Base-by-base conservation (phyloP, 2,888 invertebrate genomes). In the Molorchus minor region DNA sequence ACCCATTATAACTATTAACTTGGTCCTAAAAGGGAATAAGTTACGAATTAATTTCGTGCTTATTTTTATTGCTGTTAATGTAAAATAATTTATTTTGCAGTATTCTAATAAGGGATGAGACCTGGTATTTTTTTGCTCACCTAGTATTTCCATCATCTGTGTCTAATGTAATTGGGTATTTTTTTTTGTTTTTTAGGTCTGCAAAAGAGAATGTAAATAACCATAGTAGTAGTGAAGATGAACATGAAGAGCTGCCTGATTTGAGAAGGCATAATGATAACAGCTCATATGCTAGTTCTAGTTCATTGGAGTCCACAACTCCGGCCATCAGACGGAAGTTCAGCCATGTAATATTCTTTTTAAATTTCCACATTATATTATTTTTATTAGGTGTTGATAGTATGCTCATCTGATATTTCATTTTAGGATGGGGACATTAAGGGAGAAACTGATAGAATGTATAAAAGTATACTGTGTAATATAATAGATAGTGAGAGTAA, bases 401-500 rank as follows among this genome's bases (percentile, higher is more conserved):
- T n/a, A n/a, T n/a, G n/a, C n/a, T n/a, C n/a, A n/a, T n/a, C n/a
- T n/a, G n/a, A n/a, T n/a, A 25, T 59, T 43, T 36, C 43, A 56
- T 69, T 73, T 52, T 41, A 78, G 77, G 77, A 76, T 21, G 68
- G 67, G 13, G 74, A 75, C 62, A 62, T 57, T 5, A 87, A 87
- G 80, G 84, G 84, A 40, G 90, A 90, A 72, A 88, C 90, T 10
- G 93, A 92, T 77, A 87, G 92, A 67, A 94, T 94, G 90, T 92
- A 94, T 74, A 89, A 92, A 73, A 92, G 92, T 76, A 94, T 96
- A 75, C 87, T 96, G 62, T 88, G 88, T 70, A 94, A 94, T 75
- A 94, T 96, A 67, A 90, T 96, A 70, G 94, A 94, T 73, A 95
- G 94, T 78, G 96, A 96, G 82, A 89, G 89, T 46, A 89, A 92